Conservation (phyloP, 1,140 invertebrate genomes). For the Drosophila orena region DNA sequence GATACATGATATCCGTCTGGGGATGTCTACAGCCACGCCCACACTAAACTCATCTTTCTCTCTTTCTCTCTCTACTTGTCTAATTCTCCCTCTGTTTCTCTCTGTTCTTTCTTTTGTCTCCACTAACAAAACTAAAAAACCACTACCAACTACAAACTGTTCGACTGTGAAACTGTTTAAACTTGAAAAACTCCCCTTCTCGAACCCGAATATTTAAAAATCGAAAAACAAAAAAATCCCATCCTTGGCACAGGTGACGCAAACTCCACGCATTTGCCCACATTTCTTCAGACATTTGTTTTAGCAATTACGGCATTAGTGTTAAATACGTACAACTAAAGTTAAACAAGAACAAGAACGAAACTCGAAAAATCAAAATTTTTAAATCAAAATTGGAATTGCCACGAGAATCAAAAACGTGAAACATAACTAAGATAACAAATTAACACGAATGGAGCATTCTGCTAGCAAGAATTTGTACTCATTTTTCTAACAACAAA, state of each 20-base stretch:
- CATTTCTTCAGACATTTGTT: conserved; percentile 76
- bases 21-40: conserved; percentile 29
- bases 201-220: conserved; percentile 23
- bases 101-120: conserved; percentile 75
- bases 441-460: conserved; percentile 46
- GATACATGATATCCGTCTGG: conserved; percentile 29
- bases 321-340: conserved; percentile 73
- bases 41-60: conserved; percentile 73
- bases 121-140: conserved; percentile 39
- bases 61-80: conserved; percentile 67
- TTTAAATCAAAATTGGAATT: conserved; percentile 68
- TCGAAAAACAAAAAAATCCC: conserved; percentile 10
- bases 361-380: conserved; percentile 54
- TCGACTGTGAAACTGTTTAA: conserved; percentile 43
- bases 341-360: conserved; percentile 8
- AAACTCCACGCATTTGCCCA: conserved; percentile 72
- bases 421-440: conserved; percentile 54
- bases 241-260: conserved; percentile 74
- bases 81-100: conserved; percentile 69
- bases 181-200: conserved; percentile 37
- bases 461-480: conserved; percentile 61
- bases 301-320: conserved; percentile 78
- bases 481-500: conserved; percentile 64
- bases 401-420: conserved; percentile 71
- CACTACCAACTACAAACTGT: conserved; percentile 48